phyloP scores from a whole-genome alignment of 2,113 vertebrate species.

The Ammospiza caudacuta region DNA sequence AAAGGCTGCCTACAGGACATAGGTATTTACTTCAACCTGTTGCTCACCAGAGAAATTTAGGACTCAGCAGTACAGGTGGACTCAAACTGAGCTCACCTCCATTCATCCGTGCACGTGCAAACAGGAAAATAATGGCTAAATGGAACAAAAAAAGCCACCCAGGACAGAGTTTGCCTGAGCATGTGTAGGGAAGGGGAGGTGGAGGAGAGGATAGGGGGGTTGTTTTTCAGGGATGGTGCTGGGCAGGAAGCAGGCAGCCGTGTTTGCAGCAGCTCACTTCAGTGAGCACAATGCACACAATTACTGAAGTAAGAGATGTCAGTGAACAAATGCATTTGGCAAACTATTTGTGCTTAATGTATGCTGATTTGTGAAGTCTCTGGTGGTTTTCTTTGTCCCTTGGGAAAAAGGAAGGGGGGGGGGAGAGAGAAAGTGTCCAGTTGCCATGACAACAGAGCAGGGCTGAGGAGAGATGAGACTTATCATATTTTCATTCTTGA shows the following conservation, averaged over 20 bases:
- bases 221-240: not conserved
- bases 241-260: not conserved
- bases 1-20: not conserved
- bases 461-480: conserved; percentile 45
- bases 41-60: not conserved
- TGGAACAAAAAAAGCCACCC: not conserved
- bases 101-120: not conserved
- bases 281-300: not conserved
- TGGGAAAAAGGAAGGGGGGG: not conserved
- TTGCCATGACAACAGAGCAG: conserved; percentile 64
- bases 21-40: conserved; percentile 12
- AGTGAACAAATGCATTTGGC: conserved; percentile 23
- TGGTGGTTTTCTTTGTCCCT: conserved; percentile 68
- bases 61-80: not conserved
- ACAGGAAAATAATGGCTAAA: not conserved
- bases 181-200: not conserved
- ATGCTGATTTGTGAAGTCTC: conserved; percentile 60
- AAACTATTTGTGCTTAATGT: conserved; percentile 61
- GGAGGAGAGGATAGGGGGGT: not conserved
- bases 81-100: not conserved
- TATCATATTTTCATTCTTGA: conserved; percentile 59
- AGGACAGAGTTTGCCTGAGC: not conserved
- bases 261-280: conserved; percentile 21
- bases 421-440: not conserved
- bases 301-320: conserved; percentile 31